Conservation (phyloP, 2,113 vertebrate species). For the Odocoileus virginianus region DNA sequence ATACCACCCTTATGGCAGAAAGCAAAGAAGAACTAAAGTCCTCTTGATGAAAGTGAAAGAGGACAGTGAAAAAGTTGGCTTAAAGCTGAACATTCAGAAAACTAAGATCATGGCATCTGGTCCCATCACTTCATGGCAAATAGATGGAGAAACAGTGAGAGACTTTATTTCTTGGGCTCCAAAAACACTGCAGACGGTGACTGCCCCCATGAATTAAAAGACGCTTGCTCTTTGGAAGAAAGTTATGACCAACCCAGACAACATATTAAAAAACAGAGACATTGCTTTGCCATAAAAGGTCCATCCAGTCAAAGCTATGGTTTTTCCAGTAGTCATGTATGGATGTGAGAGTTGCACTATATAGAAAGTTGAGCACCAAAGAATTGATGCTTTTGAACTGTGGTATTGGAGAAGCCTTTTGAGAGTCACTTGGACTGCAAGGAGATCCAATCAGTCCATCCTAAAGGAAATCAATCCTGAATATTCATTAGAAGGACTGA, state of each 20-base stretch:
- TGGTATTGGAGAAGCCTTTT: neutral
- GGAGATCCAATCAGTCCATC: neutral
- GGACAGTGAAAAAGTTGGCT: neutral
- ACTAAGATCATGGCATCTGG: neutral
- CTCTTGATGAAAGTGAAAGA: neutral
- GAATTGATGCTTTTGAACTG: neutral
- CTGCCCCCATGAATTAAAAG: neutral
- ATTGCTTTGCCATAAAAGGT: neutral
- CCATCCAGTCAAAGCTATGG: neutral
- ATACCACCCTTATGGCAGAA: neutral
- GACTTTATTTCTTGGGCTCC: neutral
- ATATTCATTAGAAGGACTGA: neutral
- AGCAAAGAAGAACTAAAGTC: neutral
- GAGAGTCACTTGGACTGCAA: neutral
- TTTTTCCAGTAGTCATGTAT: neutral
- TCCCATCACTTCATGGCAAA: neutral
- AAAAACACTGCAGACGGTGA: neutral
- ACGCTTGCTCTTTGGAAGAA: neutral
- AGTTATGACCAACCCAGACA: neutral
- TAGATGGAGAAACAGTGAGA: neutral
- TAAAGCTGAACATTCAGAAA: neutral
- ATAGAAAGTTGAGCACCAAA: neutral
- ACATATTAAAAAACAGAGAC: neutral
- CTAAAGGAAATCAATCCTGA: neutral
- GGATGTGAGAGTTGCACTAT: neutral